Evolutionary conservation across 2,888 invertebrate species (phyloP), one percentile per base, ranked within the genome.

Genomic region (Chorisops tibialis): DNA sequence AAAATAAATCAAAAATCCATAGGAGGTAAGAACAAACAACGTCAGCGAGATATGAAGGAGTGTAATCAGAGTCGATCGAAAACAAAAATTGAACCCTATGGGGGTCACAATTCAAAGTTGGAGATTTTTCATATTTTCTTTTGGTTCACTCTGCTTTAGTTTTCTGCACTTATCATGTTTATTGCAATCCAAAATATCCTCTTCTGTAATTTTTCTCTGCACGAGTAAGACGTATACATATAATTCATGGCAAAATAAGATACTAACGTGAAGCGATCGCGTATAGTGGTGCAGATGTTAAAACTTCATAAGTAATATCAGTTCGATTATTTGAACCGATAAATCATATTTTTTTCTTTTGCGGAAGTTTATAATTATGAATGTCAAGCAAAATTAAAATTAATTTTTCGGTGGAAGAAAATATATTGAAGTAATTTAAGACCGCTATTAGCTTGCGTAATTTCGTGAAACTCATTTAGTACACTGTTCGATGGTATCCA

Each of bases 61-160:
- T 30, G 30, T 30, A 52, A 61, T 61, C 52, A 45, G 54, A 61
- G 54, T 61, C 64, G 64, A 64, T 64, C 56, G 64, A 64, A 60
- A 14, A 35, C 43, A 41, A 60, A 60, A 51, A 65, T 65, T 62
- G 62, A 65, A 65, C 64, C 64, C 64, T 65, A 65, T 65, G 64
- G 64, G 64, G 64, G 54, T 62, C 59, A 59, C 43, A 61, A 59
- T 16, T 56, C n/a, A 21, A 35, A 49, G 35, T 61, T 47, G 30
- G n/a, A n/a, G n/a, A n/a, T n/a, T n/a, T n/a, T n/a, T n/a, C n/a
- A n/a, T 11, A 35, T 56, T 43, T 56, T 35, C 18, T 21, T 47
- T 11, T 4, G 3, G 47, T 11, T 12, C 47, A 4, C 6, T 22
- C 21, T 47, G 21, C 21, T 22, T 47, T 16, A 9, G 43, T 43